Evolutionary conservation across 2,888 invertebrate genomes (phyloP), one percentile per base, ranked within the genome.

Genomic region (Stenchaetothrips biformis): DNA sequence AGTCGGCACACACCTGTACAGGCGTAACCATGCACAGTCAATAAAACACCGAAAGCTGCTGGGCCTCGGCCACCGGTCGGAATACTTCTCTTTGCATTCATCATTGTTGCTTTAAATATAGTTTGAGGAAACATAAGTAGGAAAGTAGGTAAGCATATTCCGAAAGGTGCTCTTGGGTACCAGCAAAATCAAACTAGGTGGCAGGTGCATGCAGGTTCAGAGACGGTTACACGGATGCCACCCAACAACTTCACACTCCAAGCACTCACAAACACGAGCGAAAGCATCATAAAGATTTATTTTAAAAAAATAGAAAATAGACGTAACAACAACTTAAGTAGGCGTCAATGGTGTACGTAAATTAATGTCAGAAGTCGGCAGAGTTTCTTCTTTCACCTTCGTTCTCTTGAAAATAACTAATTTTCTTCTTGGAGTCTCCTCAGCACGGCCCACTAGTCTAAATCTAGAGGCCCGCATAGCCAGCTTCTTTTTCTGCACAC

Each of bases 71-170:
- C 37, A 37, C 37, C 37, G 2, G 37, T 37, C 37, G 37, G 37
- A 37, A 37, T 37, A 37, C 4, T 37, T 37, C 2, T 37, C 1
- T 37, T 37, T 37, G 37, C 1, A 37, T 37, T 37, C 2, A 37
- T 37, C 27, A 6, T 21, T 25, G 37, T 6, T 3, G 77, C 77
- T 27, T 77, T 37, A 77, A 25, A 6, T 7, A n/a, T n/a, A n/a
- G 27, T 27, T 77, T 25, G 62, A 21, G 53, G 59, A 53, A 79
- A 79, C 79, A 79, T 11, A 79, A 79, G n/a, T n/a, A n/a, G n/a
- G 27, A 27, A 25, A 48, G 53, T 25, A 79, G 59, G n/a, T n/a
- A n/a, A 79, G 27, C 48, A 8, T 62, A 79, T 37, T 25, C 18
- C 49, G 53, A 59, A 79, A 25, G 27, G 7, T 21, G 37, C 37